A percentile compares a stretch with the other conserved stretches of the same genome.
phyloP scores from a whole-genome alignment of 2,888 invertebrate genomes.

The Himalopsyche tibetana region DNA sequence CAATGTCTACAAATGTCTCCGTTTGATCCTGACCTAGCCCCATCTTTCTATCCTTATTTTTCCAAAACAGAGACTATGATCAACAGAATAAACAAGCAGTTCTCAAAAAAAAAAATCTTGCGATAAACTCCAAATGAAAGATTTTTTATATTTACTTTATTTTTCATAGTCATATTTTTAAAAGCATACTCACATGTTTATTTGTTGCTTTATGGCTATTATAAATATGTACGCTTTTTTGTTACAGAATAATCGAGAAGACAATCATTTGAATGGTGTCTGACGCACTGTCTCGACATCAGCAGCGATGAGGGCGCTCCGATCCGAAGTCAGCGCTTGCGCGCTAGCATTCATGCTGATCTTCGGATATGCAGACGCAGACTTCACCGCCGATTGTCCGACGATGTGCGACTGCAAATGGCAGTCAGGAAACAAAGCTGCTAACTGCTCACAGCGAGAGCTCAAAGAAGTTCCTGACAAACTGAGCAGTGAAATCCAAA shows the following conservation, averaged over 20 bases:
- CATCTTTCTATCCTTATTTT: too few species aligned
- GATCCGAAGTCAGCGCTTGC: slow-evolving; percentile 16
- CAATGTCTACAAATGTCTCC: too few species aligned
- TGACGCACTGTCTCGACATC: not conserved
- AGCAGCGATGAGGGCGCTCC: slow-evolving; percentile 52
- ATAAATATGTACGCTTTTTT: not conserved
- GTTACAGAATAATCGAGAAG: slow-evolving; percentile 50
- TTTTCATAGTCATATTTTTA: too few species aligned
- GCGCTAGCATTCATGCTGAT: slow-evolving; percentile 45
- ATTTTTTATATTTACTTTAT: too few species aligned
- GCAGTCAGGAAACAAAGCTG: slow-evolving; percentile 89
- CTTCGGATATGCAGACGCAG: slow-evolving; percentile 64
- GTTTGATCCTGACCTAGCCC: too few species aligned
- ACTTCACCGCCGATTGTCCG: slow-evolving; percentile 78
- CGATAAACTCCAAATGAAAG: too few species aligned
- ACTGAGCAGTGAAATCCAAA: slow-evolving; percentile 84
- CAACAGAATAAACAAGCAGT: too few species aligned
- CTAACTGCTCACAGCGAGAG: slow-evolving; percentile 84
- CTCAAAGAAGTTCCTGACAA: slow-evolving; percentile 83
- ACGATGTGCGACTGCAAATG: slow-evolving; percentile 88
- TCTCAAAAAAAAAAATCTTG: too few species aligned
- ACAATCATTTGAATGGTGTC: slow-evolving; percentile 52
- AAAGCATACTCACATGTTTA: too few species aligned
- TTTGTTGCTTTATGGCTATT: too few species aligned
- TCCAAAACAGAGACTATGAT: too few species aligned